These are phyloP conservation scores for Parnassius apollo DNA, from an alignment of 2,888 invertebrate species.

Conservation along the genomic window DNA sequence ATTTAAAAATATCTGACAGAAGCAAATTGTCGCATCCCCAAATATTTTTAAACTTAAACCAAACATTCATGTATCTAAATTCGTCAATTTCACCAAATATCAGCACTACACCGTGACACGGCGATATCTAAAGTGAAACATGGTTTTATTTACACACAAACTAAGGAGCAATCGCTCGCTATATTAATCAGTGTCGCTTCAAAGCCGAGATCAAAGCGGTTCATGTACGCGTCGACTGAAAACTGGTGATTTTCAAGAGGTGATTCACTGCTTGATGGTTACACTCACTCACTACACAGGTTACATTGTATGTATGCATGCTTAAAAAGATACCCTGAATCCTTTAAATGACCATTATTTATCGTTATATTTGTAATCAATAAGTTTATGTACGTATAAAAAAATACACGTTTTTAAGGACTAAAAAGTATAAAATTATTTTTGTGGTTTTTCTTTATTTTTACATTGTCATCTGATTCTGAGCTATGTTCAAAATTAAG, in stretches of 20 bases:
- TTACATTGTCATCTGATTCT: too few relatives aligned
- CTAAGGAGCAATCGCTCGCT: conserved; percentile 10
- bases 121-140: conserved; percentile 7
- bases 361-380: not conserved
- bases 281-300: too few relatives aligned
- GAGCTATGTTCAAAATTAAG: too few relatives aligned
- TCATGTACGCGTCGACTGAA: not conserved
- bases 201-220: conserved; percentile 24
- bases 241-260: conserved; percentile 5
- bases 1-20: too few relatives aligned
- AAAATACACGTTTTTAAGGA: too few relatives aligned
- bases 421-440: too few relatives aligned
- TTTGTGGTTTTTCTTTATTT: too few relatives aligned
- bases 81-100: conserved; percentile 6
- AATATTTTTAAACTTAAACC: not conserved
- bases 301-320: too few relatives aligned
- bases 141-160: conserved; percentile 15
- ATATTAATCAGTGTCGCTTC: conserved; percentile 26
- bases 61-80: not conserved
- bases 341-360: not conserved
- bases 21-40: not conserved
- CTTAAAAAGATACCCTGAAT: too few relatives aligned
- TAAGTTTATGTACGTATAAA: too few relatives aligned
- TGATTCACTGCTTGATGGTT: conserved; percentile 10
- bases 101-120: not conserved